phyloP scores from a whole-genome alignment of 2,113 vertebrate species.

The Falco punctatus region DNA sequence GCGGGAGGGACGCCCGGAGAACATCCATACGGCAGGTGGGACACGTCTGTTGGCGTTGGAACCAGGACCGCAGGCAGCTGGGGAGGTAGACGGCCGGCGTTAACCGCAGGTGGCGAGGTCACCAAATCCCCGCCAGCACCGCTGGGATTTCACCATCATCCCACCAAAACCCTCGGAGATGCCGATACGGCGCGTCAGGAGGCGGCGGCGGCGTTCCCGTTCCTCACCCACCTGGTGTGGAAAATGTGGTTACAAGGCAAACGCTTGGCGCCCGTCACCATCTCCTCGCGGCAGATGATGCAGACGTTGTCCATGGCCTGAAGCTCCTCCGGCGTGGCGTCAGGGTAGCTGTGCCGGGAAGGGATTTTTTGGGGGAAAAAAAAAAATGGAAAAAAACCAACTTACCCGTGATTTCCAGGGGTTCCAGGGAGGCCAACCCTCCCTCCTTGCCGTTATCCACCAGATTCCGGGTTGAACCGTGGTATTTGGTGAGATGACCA shows the following conservation, averaged over 20 bases:
- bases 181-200: background rate
- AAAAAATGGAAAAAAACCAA: too few species aligned
- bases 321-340: slow-evolving; percentile 92
- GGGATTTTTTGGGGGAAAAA: background rate
- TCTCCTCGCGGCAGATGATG: slow-evolving; percentile 96
- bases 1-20: slow-evolving; percentile 85
- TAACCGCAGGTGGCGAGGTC: background rate
- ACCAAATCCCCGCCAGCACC: background rate
- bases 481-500: background rate
- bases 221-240: slow-evolving; percentile 86
- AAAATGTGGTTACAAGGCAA: slow-evolving; percentile 98
- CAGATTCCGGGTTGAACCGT: background rate
- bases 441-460: too few species aligned
- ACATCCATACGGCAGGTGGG: slow-evolving; percentile 97
- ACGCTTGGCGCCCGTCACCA: slow-evolving; percentile 95
- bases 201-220: fast-evolving
- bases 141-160: background rate
- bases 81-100: too few species aligned
- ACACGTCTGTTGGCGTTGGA: slow-evolving; percentile 96
- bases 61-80: slow-evolving; percentile 97
- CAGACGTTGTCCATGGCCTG: slow-evolving; percentile 94
- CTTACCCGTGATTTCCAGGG: too few species aligned
- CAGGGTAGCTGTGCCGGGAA: slow-evolving; percentile 83
- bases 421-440: too few species aligned
- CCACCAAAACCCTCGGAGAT: background rate